Evolutionary conservation across 1,140 invertebrate species (phyloP).

Genomic region (Centruroides sculpturatus): DNA sequence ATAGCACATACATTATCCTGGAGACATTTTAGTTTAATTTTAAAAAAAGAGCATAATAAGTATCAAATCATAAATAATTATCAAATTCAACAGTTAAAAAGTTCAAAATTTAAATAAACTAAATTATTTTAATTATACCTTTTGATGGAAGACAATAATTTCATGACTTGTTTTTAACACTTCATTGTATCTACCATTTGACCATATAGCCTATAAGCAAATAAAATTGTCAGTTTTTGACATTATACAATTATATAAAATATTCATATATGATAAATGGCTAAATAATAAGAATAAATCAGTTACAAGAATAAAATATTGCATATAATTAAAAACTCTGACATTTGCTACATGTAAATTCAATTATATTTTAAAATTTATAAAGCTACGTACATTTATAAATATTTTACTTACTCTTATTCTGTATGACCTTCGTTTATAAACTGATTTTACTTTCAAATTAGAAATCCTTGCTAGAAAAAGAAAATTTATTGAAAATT

Average conservation of each 20-base stretch:
- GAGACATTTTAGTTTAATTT: too few species aligned
- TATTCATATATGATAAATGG: too few species aligned
- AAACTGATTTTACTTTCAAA: slow-evolving; percentile 10
- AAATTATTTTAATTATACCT: background rate
- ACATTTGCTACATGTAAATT: too few species aligned
- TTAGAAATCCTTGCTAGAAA: slow-evolving; percentile 8
- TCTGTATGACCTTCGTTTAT: slow-evolving; percentile 5
- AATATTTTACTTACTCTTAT: slow-evolving; percentile 6
- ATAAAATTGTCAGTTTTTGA: too few species aligned
- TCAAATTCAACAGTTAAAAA: too few species aligned
- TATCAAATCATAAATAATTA: too few species aligned
- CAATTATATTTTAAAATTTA: background rate
- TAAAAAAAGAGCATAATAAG: too few species aligned
- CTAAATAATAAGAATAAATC: too few species aligned
- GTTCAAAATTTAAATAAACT: background rate
- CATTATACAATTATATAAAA: too few species aligned
- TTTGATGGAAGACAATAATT: slow-evolving; percentile 21
- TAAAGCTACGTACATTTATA: background rate
- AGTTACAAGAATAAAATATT: too few species aligned
- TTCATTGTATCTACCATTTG: slow-evolving; percentile 22
- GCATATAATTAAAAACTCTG: too few species aligned
- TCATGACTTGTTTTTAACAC: slow-evolving; percentile 24
- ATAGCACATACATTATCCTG: too few species aligned
- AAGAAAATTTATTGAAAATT: background rate
- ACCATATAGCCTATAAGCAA: slow-evolving; percentile 22